These are phyloP conservation scores for Phalacrocorax carbo DNA, from an alignment of 2,113 vertebrate species.

Conservation along the genomic window DNA sequence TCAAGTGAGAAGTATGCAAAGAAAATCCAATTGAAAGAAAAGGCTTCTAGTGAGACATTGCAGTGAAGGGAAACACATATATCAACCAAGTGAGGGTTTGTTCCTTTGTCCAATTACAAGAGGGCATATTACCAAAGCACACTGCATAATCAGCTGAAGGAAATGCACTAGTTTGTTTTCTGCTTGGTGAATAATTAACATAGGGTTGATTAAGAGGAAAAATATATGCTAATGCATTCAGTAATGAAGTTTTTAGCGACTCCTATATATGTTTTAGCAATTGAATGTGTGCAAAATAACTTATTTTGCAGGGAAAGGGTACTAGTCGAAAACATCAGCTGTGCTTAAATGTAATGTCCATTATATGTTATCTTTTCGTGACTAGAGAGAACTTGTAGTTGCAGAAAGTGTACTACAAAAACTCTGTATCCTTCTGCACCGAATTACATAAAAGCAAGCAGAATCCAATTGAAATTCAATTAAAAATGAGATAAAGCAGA, in stretches of 20 bases:
- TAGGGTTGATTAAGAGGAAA: slow-evolving; percentile 26
- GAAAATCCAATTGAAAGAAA: neutral
- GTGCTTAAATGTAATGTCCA: slow-evolving; percentile 27
- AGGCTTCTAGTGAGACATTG: neutral
- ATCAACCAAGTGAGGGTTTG: neutral
- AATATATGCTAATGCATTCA: slow-evolving; percentile 23
- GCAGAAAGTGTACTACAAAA: neutral
- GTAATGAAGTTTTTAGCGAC: neutral
- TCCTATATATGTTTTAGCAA: slow-evolving; percentile 5
- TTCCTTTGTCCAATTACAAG: neutral
- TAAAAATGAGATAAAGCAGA: slow-evolving; percentile 63
- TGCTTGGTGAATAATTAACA: slow-evolving; percentile 19
- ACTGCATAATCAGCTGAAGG: neutral
- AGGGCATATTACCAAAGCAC: neutral
- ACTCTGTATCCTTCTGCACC: neutral
- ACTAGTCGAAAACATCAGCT: slow-evolving; percentile 46
- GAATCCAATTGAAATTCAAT: slow-evolving; percentile 58
- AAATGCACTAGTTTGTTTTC: neutral
- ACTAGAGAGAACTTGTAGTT: neutral
- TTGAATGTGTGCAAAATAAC: neutral
- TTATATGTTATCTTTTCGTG: neutral
- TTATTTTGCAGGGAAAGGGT: slow-evolving; percentile 29
- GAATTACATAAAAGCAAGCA: slow-evolving; percentile 27
- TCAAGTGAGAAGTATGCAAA: neutral
- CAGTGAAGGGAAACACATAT: neutral